Base-by-base conservation (phyloP, 2,888 invertebrate genomes). In the Synanthedon andrenaeformis region DNA sequence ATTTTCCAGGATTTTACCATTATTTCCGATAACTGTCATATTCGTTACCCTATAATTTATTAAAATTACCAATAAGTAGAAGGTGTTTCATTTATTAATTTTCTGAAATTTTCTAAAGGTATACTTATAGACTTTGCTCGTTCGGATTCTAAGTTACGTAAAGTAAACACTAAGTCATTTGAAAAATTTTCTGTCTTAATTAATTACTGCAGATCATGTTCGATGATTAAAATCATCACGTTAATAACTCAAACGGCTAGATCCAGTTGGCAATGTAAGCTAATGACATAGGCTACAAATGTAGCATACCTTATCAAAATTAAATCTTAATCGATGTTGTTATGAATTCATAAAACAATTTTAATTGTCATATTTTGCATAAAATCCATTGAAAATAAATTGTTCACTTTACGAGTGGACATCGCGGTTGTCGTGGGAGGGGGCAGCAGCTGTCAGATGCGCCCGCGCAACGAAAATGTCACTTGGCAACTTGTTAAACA, bases 281-380 rank as follows among this genome's bases (percentile, higher is more conserved):
- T 79, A 79, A 79, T 81, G 72, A 79, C 74, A 77, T 64, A 72
- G 72, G 65, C 67, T 59, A 76, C 74, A 79, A 77, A 77, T 71
- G 69, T 64, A 69, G 63, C 64, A 62, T 67, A 63, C 53, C 76
- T 85, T 86, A 85, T 85, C 82, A 74, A 72, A 81, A 81, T 81
- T 69, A 77, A 82, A 85, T 84, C 84, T 85, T 81, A 81, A 85
- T 85, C 72, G 81, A 80, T 62, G 65, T 57, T 57, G 69, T 75
- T 75, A 78, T 77, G 74, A 76, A 77, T 77, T 77, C 75, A 78
- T 82, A 79, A 78, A 80, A 76, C 76, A 76, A 76, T 77, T 79
- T 80, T 83, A 83, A 83, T 82, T 84, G 79, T 80, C 71, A 76
- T 69, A 71, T 74, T 82, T 79, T 81, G 78, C 82, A 81, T 84